These are phyloP conservation scores for Tragelaphus buxtoni DNA, from an alignment of 2,113 vertebrate genomes.

Conservation along the genomic window DNA sequence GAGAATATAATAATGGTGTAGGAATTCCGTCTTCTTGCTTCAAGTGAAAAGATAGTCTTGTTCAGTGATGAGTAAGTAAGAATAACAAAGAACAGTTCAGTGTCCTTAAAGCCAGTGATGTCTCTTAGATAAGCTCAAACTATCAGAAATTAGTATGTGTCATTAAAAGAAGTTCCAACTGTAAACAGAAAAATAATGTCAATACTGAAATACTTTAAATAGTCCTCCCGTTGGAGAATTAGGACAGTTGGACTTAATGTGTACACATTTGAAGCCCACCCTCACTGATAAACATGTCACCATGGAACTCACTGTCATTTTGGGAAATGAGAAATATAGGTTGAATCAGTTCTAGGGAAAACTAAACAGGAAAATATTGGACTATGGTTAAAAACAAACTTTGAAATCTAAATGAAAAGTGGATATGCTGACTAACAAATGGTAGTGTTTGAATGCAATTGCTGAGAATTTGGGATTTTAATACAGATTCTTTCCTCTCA, in stretches of 20 bases:
- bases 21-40: background rate
- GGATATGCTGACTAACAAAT: background rate
- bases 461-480: background rate
- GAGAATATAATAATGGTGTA: background rate
- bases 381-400: background rate
- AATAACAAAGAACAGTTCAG: background rate
- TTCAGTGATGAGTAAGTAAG: background rate
- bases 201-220: background rate
- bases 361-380: background rate
- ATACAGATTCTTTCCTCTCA: background rate
- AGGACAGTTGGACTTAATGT: background rate
- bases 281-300: background rate
- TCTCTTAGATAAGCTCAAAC: background rate
- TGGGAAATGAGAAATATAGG: background rate
- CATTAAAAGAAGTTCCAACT: background rate
- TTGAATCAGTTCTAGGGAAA: background rate
- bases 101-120: background rate
- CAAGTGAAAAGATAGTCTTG: background rate
- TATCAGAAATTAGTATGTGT: slow-evolving; percentile 14
- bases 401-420: background rate
- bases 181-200: background rate
- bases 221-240: background rate
- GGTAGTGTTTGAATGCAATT: background rate
- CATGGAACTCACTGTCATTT: background rate
- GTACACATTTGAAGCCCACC: background rate